These are phyloP conservation scores for Drosophila multiciliata DNA, from an alignment of 2,888 invertebrate species.

Conservation along the genomic window DNA sequence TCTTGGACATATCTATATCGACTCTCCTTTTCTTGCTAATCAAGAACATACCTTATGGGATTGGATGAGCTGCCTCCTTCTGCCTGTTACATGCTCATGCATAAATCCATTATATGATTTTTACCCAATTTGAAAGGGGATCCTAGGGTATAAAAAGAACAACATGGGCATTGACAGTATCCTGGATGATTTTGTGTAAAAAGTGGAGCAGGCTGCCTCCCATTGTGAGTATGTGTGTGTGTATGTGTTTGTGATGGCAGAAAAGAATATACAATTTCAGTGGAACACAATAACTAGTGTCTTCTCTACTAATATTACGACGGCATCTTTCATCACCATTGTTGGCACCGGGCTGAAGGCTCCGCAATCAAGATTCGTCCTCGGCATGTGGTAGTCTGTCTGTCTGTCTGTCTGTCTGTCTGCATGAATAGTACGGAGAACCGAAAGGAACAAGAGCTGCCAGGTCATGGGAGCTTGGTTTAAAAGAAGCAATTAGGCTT, in stretches of 20 bases:
- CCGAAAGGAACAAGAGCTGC: constrained; percentile 8
- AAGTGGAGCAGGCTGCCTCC: background rate
- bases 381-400: constrained; percentile 13
- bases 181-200: constrained; percentile 10
- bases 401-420: constrained; percentile 16
- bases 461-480: constrained; percentile 36
- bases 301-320: constrained; percentile 28
- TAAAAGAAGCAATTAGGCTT: constrained; percentile 38
- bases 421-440: constrained; percentile 7
- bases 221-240: constrained; percentile 12
- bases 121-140: background rate
- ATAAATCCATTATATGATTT: background rate
- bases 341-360: constrained; percentile 18
- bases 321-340: constrained; percentile 39
- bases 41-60: background rate
- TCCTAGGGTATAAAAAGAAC: background rate
- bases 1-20: background rate
- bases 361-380: constrained; percentile 44
- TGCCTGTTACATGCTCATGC: background rate
- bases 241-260: background rate
- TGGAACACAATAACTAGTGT: constrained; percentile 31
- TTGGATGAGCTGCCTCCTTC: background rate
- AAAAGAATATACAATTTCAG: constrained; percentile 41
- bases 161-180: constrained; percentile 26
- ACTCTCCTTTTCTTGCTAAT: background rate